Percentiles rank a stretch among this genome's conserved stretches.
Evolutionary conservation across 2,797 vertebrate species (phyloP).

Genomic region (Hyperoplus immaculatus): DNA sequence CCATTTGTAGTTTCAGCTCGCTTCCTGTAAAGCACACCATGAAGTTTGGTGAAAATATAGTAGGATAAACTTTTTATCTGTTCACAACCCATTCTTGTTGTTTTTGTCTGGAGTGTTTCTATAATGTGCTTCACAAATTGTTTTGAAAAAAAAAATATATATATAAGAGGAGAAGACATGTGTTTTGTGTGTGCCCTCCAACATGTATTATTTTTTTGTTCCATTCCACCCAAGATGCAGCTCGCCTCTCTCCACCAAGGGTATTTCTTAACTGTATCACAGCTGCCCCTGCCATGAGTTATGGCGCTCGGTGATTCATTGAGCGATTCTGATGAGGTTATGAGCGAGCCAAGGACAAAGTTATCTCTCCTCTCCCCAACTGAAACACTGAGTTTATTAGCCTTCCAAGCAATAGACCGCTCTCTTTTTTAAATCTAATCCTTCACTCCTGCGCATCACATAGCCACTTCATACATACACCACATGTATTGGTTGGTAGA

Average conservation of each 20-base stretch:
- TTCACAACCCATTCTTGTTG: not conserved
- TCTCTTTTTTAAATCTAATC: conserved; percentile 58
- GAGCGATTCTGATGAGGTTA: conserved; percentile 84
- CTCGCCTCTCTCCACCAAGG: conserved; percentile 56
- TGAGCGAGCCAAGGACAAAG: conserved; percentile 83
- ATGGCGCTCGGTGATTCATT: conserved; percentile 78
- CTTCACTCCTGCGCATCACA: conserved; percentile 50
- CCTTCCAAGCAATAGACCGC: conserved; percentile 64
- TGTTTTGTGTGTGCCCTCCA: conserved; percentile 21
- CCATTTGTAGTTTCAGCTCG: not conserved
- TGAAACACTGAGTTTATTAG: conserved; percentile 83
- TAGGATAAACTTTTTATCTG: not conserved
- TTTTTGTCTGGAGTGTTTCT: not conserved
- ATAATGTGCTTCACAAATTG: not conserved
- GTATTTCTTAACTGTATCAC: conserved; percentile 77
- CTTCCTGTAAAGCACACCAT: not conserved
- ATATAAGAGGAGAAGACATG: conserved; percentile 33
- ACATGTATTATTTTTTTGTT: conserved; percentile 49
- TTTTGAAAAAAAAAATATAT: conserved; percentile 5
- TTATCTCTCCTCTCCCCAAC: conserved; percentile 79
- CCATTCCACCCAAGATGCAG: conserved; percentile 41
- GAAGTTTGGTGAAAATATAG: not conserved
- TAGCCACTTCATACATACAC: conserved; percentile 54
- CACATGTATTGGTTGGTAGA: conserved; percentile 50
- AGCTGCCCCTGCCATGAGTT: conserved; percentile 75